phyloP scores from a whole-genome alignment of 2,113 vertebrate species.

The Cavia aperea region DNA sequence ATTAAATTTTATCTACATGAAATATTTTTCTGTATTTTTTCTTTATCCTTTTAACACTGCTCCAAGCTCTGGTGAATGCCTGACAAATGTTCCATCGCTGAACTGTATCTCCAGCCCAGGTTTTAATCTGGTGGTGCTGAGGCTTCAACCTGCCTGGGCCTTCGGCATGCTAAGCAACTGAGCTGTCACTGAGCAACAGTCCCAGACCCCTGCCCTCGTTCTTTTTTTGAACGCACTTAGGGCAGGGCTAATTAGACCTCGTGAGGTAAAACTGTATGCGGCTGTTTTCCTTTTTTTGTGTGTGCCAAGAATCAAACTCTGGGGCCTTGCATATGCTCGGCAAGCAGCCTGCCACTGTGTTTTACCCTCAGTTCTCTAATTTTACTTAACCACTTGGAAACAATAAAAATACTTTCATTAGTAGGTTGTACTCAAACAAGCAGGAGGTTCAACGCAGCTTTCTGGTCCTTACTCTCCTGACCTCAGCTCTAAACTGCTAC shows the following conservation, averaged over 20 bases:
- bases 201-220: not conserved
- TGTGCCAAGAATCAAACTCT: not conserved
- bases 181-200: not conserved
- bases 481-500: not conserved
- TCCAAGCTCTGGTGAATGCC: not conserved
- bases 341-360: not conserved
- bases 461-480: not conserved
- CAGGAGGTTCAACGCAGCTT: not conserved
- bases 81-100: not conserved
- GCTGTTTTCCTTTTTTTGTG: no score
- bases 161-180: not conserved
- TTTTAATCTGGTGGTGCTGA: not conserved
- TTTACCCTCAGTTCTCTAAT: not conserved
- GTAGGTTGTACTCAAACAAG: conserved; percentile 1
- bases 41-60: not conserved
- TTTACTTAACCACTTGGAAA: not conserved
- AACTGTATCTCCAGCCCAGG: not conserved
- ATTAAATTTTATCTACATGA: not conserved
- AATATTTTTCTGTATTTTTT: not conserved
- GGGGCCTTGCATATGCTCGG: not conserved
- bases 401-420: conserved; percentile 9
- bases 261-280: not conserved
- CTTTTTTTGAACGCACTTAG: not conserved
- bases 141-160: not conserved
- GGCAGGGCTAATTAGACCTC: not conserved